Conservation (phyloP, 2,797 vertebrate genomes). For the Spinus pinus region DNA sequence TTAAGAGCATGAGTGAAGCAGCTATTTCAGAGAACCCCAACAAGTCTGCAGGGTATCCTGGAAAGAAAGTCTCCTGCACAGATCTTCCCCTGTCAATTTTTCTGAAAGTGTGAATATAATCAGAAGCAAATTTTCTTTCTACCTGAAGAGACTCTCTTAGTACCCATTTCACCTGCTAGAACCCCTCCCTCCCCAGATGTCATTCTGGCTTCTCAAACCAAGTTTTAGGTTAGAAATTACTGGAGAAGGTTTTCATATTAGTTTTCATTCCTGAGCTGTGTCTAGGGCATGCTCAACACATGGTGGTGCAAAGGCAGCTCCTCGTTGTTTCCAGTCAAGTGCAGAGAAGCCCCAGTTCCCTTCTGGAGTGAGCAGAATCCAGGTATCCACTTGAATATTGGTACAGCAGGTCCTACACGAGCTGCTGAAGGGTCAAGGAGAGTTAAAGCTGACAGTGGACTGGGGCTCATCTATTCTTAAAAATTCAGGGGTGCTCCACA, state of each 20-base stretch:
- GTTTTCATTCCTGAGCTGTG: not conserved
- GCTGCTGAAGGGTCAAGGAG: not conserved
- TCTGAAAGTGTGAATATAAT: not conserved
- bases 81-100: not conserved
- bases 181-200: not conserved
- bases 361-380: not conserved
- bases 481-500: not conserved
- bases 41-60: not conserved
- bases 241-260: rapidly evolving
- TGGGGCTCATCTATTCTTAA: not conserved
- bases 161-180: not conserved
- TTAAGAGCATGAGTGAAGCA: not conserved
- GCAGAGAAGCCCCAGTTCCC: not conserved
- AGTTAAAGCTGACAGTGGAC: not conserved
- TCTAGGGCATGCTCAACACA: not conserved
- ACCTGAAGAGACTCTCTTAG: not conserved
- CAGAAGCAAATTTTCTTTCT: not conserved
- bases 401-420: not conserved
- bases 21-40: not conserved
- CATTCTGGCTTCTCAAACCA: not conserved
- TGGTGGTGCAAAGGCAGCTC: not conserved
- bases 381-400: not conserved
- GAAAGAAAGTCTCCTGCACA: not conserved
- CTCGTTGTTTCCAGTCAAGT: not conserved
- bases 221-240: not conserved